phyloP scores from a whole-genome alignment of 1,140 invertebrate genomes.

The Heliconius hewitsoni region DNA sequence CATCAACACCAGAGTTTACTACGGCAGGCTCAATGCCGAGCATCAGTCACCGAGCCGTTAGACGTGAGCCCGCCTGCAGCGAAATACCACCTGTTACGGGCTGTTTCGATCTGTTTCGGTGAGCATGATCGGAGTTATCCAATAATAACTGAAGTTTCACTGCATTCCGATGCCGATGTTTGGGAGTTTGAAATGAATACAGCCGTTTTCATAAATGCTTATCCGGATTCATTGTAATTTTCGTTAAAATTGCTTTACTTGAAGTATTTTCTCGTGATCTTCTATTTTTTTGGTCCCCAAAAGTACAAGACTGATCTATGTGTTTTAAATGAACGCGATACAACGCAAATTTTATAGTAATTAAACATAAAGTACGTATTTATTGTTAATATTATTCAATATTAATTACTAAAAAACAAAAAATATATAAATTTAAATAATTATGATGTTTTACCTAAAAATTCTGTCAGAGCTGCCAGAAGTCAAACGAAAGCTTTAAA shows the following conservation, averaged over 20 bases:
- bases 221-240: not conserved
- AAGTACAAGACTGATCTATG: not conserved
- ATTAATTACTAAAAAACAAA: too few species aligned
- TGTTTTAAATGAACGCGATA: not conserved
- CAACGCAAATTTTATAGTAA: not conserved
- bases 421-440: too few species aligned
- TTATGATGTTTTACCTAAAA: too few species aligned
- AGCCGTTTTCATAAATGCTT: not conserved
- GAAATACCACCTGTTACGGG: conserved; percentile 4
- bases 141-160: conserved; percentile 12
- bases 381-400: not conserved
- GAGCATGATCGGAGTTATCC: conserved; percentile 12
- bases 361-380: not conserved
- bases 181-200: not conserved
- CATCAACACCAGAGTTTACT: not conserved
- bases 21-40: not conserved
- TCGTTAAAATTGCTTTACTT: not conserved
- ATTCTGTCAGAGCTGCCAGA: not conserved
- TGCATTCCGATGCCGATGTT: not conserved
- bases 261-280: not conserved
- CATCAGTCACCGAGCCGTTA: not conserved
- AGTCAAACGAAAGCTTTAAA: not conserved
- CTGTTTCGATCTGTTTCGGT: not conserved
- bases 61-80: not conserved
- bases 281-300: not conserved